A percentile compares a stretch with the other conserved stretches of the same genome.
Evolutionary conservation across 2,113 vertebrate species (phyloP).

Genomic region (Salminus brasiliensis): DNA sequence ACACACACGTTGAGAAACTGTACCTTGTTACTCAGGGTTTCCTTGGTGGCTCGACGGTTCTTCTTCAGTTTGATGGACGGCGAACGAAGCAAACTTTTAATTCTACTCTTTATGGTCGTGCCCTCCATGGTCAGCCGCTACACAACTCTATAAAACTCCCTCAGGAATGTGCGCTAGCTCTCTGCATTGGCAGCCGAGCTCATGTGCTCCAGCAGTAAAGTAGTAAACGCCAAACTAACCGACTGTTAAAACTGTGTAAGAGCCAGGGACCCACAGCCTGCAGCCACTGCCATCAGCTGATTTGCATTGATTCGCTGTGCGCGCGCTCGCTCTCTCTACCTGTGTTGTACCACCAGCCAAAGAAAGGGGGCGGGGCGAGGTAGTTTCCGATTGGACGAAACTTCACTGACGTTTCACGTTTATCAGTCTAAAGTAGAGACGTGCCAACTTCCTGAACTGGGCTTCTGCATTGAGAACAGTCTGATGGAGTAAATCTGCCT

Average conservation of each 20-base stretch:
- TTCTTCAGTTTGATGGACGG: conserved; percentile 60
- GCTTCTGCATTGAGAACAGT: too few species aligned
- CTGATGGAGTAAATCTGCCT: too few species aligned
- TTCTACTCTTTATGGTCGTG: conserved; percentile 65
- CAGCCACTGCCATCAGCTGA: background rate
- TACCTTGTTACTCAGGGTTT: conserved; percentile 61
- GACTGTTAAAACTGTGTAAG: too few species aligned
- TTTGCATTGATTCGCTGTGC: background rate
- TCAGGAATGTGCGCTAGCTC: background rate
- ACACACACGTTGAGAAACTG: too few species aligned
- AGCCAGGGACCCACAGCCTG: background rate
- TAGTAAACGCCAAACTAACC: background rate
- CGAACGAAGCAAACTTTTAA: conserved; percentile 70
- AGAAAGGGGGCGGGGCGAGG: background rate
- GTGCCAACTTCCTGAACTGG: background rate
- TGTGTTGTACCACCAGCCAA: background rate
- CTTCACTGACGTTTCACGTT: background rate
- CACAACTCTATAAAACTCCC: background rate
- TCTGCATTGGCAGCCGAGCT: background rate
- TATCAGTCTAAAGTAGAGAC: background rate
- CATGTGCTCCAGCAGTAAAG: background rate
- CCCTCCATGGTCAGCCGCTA: conserved; percentile 63
- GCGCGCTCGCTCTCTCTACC: background rate
- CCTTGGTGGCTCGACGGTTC: conserved; percentile 40
- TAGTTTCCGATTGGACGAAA: background rate